Evolutionary conservation across 2,113 vertebrate species (phyloP), one percentile per base, ranked within the genome.

Genomic region (Chaetodon auriga): DNA sequence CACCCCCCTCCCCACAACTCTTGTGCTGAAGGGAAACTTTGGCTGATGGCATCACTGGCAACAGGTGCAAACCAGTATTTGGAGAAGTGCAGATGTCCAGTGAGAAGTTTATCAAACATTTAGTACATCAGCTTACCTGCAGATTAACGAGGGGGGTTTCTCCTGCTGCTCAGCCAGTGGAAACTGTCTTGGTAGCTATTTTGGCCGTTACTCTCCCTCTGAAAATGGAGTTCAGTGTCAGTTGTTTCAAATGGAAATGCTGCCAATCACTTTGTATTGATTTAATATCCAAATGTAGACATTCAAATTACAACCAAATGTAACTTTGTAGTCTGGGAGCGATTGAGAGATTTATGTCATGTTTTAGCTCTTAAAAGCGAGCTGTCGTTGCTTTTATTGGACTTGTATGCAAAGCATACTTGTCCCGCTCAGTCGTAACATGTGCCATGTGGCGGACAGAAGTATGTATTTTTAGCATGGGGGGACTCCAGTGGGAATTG

Each of bases 21-120:
- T 69, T 36, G 41, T 58, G 65, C 72, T 65, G 71, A 90, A 58
- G 87, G 72, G 80, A 85, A 79, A 85, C 78, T 91, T 93, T 96
- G 95, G 68, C 68, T 14, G 36, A 60, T 75, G 64, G 95, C 87
- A 95, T 96, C 94, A 95, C 93, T 35, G 91, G 90, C 83, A 96
- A 96, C 97, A 97, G 97, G 96, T 97, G 97, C 94, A 83, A 78
- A 89, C 54, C 78, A 81, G 78, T 87, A 86, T 91, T 86, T 93
- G 78, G 64, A 85, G 87, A 88, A 81, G 86, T 83, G 64, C 86
- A 91, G 73, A 87, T 78, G 75, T 88, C 80, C 54, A 78, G 19
- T 60, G 57, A 71, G 76, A 80, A 78, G 78, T 64, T 49, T 68
- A 81, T 88, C 80, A 64, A 84, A 88, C 57, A 60, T 68, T 84